Percentiles rank a stretch among this genome's conserved stretches.
phyloP scores from a whole-genome alignment of 2,888 invertebrate genomes.

The Phaedon cochleariae region DNA sequence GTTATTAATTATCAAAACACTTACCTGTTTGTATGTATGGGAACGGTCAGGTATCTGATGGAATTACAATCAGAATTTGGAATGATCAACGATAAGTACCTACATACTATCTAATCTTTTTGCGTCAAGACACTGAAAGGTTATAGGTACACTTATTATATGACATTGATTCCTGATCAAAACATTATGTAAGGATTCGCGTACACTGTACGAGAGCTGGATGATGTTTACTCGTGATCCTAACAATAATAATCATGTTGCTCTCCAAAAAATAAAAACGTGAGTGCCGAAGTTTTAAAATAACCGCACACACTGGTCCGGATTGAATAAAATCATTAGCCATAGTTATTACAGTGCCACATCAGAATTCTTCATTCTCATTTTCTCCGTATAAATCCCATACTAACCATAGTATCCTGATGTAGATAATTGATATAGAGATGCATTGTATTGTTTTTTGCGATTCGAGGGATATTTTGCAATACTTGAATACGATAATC shows the following conservation, averaged over 20 bases:
- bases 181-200: conserved; percentile 2
- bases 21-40: not conserved
- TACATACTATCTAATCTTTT: not conserved
- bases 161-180: not conserved
- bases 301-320: not conserved
- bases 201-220: not conserved
- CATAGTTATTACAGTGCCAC: no score
- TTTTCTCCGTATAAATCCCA: no score
- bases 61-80: not conserved
- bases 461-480: no score
- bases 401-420: no score
- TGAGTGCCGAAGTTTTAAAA: not conserved
- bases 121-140: not conserved
- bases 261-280: conserved; percentile 2
- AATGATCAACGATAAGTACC: not conserved
- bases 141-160: not conserved
- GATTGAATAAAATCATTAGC: not conserved
- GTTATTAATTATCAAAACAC: not conserved
- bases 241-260: conserved; percentile 1
- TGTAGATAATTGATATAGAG: no score
- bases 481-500: no score
- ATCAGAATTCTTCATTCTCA: no score
- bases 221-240: not conserved
- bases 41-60: not conserved
- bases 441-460: no score